Base-by-base conservation (phyloP, 2,888 invertebrate genomes). In the Heliconius ethilla region DNA sequence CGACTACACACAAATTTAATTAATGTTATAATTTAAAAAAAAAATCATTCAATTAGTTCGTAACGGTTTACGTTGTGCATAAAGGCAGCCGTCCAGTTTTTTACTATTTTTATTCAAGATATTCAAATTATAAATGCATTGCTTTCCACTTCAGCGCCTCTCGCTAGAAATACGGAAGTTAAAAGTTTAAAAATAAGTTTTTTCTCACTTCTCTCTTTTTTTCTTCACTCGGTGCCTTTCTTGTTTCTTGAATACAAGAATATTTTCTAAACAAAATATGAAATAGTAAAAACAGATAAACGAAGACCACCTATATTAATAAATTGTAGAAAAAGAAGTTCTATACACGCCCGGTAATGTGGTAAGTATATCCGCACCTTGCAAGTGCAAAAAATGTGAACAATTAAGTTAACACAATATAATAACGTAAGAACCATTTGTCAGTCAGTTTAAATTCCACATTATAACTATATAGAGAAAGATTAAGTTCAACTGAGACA, bases 341-440 rank as follows among this genome's bases (percentile, higher is more conserved):
- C 83, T 82, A 82, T 85, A 83, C 81, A 82, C 81, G 82, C 82
- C 80, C 79, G 76, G 82, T 83, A 81, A 81, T 79, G 81, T 76
- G 76, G 76, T 80, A 90, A 89, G 89, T 90, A 90, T 91, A 89
- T 90, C 92, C 92, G 93, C 94, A 94, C 94, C 93, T 93, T 94
- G 94, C 90, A 87, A 85, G 83, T 84, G 88, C 89, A 94, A 94
- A 94, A 94, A 94, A 92, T 92, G 86, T 92, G 88, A 92, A 93
- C 93, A 94, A 94, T 94, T 94, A 94, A 89, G 86, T 83, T 80
- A 83, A 86, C 87, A 85, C 83, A 82, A 84, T 86, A 84, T 85
- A 91, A 90, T 86, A 92, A 86, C 91, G 84, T 87, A 94, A 88
- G 84, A 82, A 84, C 90, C 90, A 87, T 89, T 89, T 88, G 86